Base-by-base conservation (phyloP, 2,888 invertebrate species). In the Bibio marci region DNA sequence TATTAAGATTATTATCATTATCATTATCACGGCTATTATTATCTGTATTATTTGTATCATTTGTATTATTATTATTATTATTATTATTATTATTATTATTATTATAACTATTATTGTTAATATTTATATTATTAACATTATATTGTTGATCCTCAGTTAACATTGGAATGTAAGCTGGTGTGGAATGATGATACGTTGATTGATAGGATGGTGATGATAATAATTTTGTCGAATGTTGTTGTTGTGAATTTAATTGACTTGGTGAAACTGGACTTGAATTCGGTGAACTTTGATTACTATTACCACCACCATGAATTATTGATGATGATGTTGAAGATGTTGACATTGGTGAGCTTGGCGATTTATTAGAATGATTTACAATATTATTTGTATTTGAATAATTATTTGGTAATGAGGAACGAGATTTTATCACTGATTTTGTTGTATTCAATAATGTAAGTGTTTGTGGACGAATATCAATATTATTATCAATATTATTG, bases 381-480 rank as follows among this genome's bases (percentile, higher is more conserved):
- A 7, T 26, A 33, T 18, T 22, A 22, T 22, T 22, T 22, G 8
- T 6, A 22, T 28, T 28, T 12, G 35, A 25, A 12, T 19, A 37
- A 31, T 42, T 37, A 31, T 38, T 61, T 40, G 62, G 62, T 47
- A 62, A 45, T 14, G 62, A 62, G 22, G 54, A 39, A 26, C 43
- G 38, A 4, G 41, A 30, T n/a, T 35, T 28, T 15, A 22, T 15
- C 12, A 46, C 38, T 40, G 50, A 49, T 44, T 51, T 47, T 31
- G 44, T 38, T 25, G 33, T 12, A 15, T 44, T 44, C 30, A 42
- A 43, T 30, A 51, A 43, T 40, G 57, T 57, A 27, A 57, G 53
- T 22, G 56, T 54, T 46, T 57, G 57, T 2, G 58, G 54, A 26
- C 59, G 53, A n/a, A 30, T 30, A 22, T 26, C 17, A 38, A 14